Conservation (phyloP, 2,888 invertebrate species). For the Pogonocherus hispidulus region DNA sequence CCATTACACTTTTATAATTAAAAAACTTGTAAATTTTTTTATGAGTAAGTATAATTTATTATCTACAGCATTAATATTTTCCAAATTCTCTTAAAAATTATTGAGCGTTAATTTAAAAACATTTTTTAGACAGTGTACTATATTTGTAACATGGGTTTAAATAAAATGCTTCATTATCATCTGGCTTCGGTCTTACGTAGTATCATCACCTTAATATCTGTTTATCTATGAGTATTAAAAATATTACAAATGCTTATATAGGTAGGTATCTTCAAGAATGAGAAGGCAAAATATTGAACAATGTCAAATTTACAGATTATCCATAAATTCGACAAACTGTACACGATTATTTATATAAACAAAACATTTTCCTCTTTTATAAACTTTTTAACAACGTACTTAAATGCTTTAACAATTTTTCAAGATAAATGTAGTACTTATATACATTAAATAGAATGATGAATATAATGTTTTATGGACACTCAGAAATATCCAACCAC, state of each 20-base stretch:
- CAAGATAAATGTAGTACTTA: constrained; percentile 45
- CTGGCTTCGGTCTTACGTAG: constrained; percentile 38
- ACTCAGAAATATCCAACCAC: constrained; percentile 27
- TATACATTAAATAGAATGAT: constrained; percentile 47
- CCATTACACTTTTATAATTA: too few relatives aligned
- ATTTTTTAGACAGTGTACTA: background rate
- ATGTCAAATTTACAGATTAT: constrained; percentile 52
- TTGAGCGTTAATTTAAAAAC: background rate
- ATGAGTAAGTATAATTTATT: too few relatives aligned
- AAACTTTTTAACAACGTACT: constrained; percentile 54
- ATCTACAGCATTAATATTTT: too few relatives aligned
- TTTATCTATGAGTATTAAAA: constrained; percentile 54
- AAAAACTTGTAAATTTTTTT: too few relatives aligned
- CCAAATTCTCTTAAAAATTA: background rate
- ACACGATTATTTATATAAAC: constrained; percentile 46
- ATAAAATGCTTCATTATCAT: constrained; percentile 32
- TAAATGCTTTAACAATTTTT: constrained; percentile 54
- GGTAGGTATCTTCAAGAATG: constrained; percentile 52
- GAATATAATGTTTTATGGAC: constrained; percentile 31
- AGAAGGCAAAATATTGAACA: constrained; percentile 59
- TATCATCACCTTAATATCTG: constrained; percentile 33
- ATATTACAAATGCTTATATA: constrained; percentile 58
- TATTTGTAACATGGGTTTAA: background rate
- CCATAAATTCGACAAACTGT: constrained; percentile 53
- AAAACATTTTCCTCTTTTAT: constrained; percentile 46